Conservation (phyloP, 2,888 invertebrate genomes). For the Allygus modestus region DNA sequence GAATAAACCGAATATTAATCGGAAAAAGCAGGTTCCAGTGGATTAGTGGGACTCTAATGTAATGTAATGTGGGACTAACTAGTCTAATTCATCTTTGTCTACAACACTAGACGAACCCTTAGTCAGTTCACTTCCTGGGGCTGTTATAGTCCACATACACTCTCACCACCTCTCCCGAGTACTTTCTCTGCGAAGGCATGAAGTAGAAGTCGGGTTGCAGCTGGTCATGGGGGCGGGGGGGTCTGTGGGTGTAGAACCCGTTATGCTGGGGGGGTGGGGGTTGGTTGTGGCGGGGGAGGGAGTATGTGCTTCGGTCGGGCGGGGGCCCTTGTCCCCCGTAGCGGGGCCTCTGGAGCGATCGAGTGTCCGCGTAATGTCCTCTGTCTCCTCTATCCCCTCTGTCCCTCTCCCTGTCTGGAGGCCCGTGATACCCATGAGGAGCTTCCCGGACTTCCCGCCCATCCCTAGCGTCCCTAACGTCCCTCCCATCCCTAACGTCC, state of each 20-base stretch:
- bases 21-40: no score
- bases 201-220: constrained; percentile 94
- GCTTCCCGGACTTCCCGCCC: constrained; percentile 61
- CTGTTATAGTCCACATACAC: constrained; percentile 91
- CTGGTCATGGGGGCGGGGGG: constrained; percentile 72
- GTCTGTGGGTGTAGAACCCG: constrained; percentile 72
- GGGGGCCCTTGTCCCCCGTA: constrained; percentile 72
- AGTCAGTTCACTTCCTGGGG: constrained; percentile 76
- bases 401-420: constrained; percentile 69
- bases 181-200: constrained; percentile 96
- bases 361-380: constrained; percentile 78
- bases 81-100: no score
- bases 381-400: constrained; percentile 69
- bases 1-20: no score
- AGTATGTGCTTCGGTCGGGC: constrained; percentile 83
- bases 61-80: no score
- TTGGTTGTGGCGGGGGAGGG: constrained; percentile 84
- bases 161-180: constrained; percentile 92
- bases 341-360: constrained; percentile 80
- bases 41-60: no score
- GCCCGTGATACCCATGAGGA: constrained; percentile 60
- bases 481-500: background rate
- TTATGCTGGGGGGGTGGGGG: constrained; percentile 71
- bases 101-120: background rate
- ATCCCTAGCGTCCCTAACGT: background rate